These are phyloP conservation scores for Coenobita brevimanus DNA, from an alignment of 1,140 invertebrate species.

Conservation along the genomic window DNA sequence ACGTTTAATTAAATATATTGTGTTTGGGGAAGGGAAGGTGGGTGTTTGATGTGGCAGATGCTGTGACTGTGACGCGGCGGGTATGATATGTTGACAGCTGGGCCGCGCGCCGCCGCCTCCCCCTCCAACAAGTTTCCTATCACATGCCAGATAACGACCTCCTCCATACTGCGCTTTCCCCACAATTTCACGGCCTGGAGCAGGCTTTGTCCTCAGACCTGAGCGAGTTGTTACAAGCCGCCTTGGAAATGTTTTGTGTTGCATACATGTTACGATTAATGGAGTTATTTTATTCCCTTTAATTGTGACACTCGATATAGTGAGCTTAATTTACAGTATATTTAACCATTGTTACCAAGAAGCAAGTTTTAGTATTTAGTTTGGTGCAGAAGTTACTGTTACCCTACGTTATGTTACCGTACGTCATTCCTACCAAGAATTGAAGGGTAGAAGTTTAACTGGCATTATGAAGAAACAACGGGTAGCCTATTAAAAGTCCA, in stretches of 20 bases:
- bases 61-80: slow-evolving; percentile 34
- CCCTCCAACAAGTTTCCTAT: slow-evolving; percentile 43
- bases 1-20: slow-evolving; percentile 59
- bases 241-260: not conserved
- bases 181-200: slow-evolving; percentile 3
- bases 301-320: no score
- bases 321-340: no score
- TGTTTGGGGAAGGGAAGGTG: slow-evolving; percentile 12
- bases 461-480: no score
- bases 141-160: slow-evolving; percentile 30
- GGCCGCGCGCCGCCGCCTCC: not conserved
- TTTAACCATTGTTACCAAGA: no score
- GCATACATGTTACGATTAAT: not conserved
- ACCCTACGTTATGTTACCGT: no score
- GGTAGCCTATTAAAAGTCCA: no score
- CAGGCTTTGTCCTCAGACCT: not conserved
- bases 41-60: slow-evolving; percentile 20
- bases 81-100: slow-evolving; percentile 37
- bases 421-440: no score
- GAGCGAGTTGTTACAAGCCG: no score
- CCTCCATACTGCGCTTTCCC: not conserved
- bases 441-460: no score
- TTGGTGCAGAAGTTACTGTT: no score
- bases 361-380: no score
- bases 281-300: no score